Evolutionary conservation across 2,113 vertebrate species (phyloP).

Genomic region (Arothron firmamentum): DNA sequence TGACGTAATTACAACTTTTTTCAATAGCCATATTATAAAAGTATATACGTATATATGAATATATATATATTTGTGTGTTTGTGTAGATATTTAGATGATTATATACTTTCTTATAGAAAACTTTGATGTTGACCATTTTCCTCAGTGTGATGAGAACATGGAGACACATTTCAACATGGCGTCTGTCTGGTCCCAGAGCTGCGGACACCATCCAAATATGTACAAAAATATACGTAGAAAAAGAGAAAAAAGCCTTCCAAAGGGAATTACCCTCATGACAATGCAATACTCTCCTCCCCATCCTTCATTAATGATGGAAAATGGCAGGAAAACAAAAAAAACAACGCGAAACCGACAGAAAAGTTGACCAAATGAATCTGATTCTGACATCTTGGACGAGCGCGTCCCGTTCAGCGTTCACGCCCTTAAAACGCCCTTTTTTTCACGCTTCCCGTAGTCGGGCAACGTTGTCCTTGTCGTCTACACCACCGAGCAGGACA

Average conservation of each 20-base stretch:
- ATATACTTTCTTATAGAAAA: slow-evolving; percentile 85
- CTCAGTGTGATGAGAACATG: slow-evolving; percentile 75
- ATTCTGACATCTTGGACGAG: slow-evolving; percentile 26
- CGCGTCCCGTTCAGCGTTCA: too few species aligned
- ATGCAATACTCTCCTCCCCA: slow-evolving; percentile 75
- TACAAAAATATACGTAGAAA: slow-evolving; percentile 18
- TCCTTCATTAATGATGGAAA: slow-evolving; percentile 62
- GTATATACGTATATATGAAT: slow-evolving; percentile 77
- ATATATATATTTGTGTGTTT: slow-evolving; percentile 77
- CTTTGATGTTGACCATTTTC: slow-evolving; percentile 78
- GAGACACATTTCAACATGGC: slow-evolving; percentile 67
- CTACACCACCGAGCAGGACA: too few species aligned
- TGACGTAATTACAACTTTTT: slow-evolving; percentile 75
- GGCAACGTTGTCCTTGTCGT: too few species aligned
- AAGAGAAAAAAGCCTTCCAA: slow-evolving; percentile 54
- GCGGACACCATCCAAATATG: slow-evolving; percentile 60
- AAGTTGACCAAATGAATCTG: slow-evolving; percentile 71
- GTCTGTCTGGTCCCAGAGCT: slow-evolving; percentile 55
- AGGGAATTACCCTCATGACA: slow-evolving; percentile 66
- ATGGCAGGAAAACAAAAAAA: slow-evolving; percentile 54
- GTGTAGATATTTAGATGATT: slow-evolving; percentile 81
- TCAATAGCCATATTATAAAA: slow-evolving; percentile 81
- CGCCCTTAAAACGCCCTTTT: not conserved
- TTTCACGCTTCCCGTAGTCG: not conserved
- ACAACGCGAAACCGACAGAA: slow-evolving; percentile 53